phyloP scores from a whole-genome alignment of 2,888 invertebrate genomes.

The Xylocampa areola region DNA sequence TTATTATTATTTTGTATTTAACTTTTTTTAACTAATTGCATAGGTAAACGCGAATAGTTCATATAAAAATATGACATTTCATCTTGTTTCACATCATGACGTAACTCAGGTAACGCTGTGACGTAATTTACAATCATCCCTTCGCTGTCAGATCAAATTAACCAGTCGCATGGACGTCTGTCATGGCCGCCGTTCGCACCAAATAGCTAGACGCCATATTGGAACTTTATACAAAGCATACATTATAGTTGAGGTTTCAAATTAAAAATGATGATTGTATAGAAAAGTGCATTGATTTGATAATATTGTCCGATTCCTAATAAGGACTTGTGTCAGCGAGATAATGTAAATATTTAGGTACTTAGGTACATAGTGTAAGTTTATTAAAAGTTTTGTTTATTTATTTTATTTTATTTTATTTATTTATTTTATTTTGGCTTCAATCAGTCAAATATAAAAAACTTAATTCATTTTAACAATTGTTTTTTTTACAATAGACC shows the following conservation, averaged over 20 bases:
- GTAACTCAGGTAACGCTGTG: constrained; percentile 16
- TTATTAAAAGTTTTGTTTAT: no score
- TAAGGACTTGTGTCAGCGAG: no score
- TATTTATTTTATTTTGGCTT: no score
- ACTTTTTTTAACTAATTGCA: no score
- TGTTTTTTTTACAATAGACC: no score
- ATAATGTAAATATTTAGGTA: no score
- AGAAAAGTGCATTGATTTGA: constrained; percentile 8
- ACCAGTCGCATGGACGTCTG: constrained; percentile 29
- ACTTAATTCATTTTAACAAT: no score
- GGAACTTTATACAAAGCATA: constrained; percentile 28
- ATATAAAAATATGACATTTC: not conserved
- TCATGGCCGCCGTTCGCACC: constrained; percentile 47
- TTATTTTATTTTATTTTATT: no score
- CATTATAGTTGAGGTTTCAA: constrained; percentile 19
- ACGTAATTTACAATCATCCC: constrained; percentile 32
- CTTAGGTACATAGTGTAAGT: no score
- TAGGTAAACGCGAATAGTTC: no score
- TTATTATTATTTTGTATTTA: not conserved
- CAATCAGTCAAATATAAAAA: no score
- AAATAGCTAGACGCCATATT: constrained; percentile 40
- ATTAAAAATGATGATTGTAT: constrained; percentile 21
- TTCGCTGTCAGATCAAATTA: constrained; percentile 40
- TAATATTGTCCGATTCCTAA: no score
- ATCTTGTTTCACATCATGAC: not conserved